A percentile compares a stretch with the other conserved stretches of the same genome.
Evolutionary conservation across 2,113 vertebrate genomes (phyloP).

Genomic region (Apteryx owenii): DNA sequence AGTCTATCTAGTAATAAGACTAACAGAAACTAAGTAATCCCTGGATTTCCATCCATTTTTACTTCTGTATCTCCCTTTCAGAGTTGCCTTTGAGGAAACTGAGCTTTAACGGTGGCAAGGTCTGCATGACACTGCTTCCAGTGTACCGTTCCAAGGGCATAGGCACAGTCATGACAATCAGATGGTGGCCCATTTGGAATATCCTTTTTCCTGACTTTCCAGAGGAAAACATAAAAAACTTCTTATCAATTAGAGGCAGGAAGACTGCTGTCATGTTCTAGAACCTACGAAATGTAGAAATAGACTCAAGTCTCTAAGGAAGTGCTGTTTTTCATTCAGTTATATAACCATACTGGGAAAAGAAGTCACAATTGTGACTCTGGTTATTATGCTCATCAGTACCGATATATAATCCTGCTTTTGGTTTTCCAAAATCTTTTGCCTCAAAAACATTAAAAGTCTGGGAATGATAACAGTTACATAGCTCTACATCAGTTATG

Average conservation of each 20-base stretch:
- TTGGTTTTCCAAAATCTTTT: not conserved
- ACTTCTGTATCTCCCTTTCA: not conserved
- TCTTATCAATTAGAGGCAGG: not conserved
- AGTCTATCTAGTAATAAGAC: not conserved
- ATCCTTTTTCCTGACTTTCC: not conserved
- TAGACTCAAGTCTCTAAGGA: not conserved
- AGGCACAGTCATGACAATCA: not conserved
- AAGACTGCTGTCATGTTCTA: not conserved
- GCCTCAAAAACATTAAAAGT: not conserved
- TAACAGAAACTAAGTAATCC: not conserved
- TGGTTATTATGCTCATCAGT: not conserved
- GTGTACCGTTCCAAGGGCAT: not conserved
- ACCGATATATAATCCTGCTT: not conserved
- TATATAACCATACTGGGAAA: not conserved
- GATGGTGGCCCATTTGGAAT: not conserved
- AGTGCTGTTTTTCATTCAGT: not conserved
- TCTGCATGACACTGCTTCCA: not conserved
- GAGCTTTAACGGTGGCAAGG: not conserved
- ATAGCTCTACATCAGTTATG: not conserved
- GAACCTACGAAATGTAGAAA: not conserved
- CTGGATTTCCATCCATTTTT: not conserved
- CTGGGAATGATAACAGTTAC: no score
- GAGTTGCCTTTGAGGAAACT: not conserved
- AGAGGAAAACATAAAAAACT: not conserved
- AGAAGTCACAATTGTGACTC: not conserved